A percentile compares a stretch with the other conserved stretches of the same genome.
phyloP scores from a whole-genome alignment of 1,140 invertebrate species.

The Drosophila bocki region DNA sequence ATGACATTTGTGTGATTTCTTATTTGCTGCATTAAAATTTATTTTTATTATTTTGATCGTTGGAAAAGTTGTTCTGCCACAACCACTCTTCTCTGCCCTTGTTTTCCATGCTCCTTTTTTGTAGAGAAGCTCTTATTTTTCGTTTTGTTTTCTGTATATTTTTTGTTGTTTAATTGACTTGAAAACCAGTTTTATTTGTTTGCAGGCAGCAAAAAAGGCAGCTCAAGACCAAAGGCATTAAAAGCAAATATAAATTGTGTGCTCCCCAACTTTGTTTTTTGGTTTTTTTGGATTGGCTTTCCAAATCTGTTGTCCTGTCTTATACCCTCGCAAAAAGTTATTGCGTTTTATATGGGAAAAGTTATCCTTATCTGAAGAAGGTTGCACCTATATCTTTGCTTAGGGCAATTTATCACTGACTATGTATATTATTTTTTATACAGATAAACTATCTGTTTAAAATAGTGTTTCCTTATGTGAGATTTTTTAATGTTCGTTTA shows the following conservation, averaged over 20 bases:
- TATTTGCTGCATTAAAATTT: conserved; percentile 10
- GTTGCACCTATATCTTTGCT: background rate
- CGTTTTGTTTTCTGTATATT: conserved; percentile 40
- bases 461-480: background rate
- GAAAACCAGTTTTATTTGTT: conserved; percentile 81
- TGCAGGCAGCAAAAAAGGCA: conserved; percentile 59
- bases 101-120: conserved; percentile 46
- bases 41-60: conserved; percentile 17
- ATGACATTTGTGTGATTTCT: conserved; percentile 5
- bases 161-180: conserved; percentile 74
- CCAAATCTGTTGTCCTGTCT: conserved; percentile 19
- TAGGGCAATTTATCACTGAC: conserved; percentile 3
- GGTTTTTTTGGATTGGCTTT: conserved; percentile 17
- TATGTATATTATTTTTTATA: background rate
- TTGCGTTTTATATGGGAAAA: conserved; percentile 1
- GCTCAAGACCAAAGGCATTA: conserved; percentile 66
- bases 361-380: background rate
- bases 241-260: conserved; percentile 80
- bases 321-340: conserved; percentile 17
- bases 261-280: conserved; percentile 42
- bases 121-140: conserved; percentile 16
- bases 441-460: background rate
- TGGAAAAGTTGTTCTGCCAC: conserved; percentile 44
- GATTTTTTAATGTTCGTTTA: background rate
- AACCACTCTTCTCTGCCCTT: conserved; percentile 18